Base-by-base conservation (phyloP, 1,140 invertebrate genomes). In the Panulirus ornatus region DNA sequence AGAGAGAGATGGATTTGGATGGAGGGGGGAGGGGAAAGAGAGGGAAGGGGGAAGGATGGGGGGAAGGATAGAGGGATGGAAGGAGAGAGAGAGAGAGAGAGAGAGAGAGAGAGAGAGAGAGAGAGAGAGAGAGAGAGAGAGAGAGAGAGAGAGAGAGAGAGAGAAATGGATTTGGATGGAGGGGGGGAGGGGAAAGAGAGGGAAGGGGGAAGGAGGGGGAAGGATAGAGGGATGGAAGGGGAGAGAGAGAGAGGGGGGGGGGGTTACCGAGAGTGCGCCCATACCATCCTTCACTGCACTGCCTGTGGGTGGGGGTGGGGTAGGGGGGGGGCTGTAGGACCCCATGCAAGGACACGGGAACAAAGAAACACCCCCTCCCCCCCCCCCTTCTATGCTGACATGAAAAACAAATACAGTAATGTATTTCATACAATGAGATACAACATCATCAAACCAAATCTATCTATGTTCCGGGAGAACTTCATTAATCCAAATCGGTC, bases 131-230 rank as follows among this genome's bases (percentile, higher is more conserved):
- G 73, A 38, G 73, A 42, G 34, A n/a, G 34, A 0, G 70, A 73
- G 22, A 34, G 70, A 73, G 70, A 73, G 70, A 34, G 70, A 73
- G 70, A 34, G 34, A n/a, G n/a, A n/a, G n/a, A n/a, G n/a, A n/a
- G n/a, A n/a, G n/a, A n/a, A n/a, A n/a, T n/a, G n/a, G n/a, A 34
- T 14, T 22, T 14, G 16, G 34, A 76, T 22, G 34, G 73, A 38
- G n/a, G 34, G n/a, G 11, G 5, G 16, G 34, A 36, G 75, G 27
- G 44, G 47, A 27, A 42, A 27, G 47, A 30, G 30, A 44, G 47
- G 44, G 47, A 38, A 73, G 70, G 42, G 70, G 42, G 70, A 73
- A 38, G 42, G 70, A 73, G 70, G 42, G 70, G 42, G 70, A 73
- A 38, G 42, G 70, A 73, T 34, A 73, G 70, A 73, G 70, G 22